Percentiles rank a stretch among this genome's conserved stretches.
Evolutionary conservation across 2,888 invertebrate species (phyloP).

Genomic region (Belgica antarctica): DNA sequence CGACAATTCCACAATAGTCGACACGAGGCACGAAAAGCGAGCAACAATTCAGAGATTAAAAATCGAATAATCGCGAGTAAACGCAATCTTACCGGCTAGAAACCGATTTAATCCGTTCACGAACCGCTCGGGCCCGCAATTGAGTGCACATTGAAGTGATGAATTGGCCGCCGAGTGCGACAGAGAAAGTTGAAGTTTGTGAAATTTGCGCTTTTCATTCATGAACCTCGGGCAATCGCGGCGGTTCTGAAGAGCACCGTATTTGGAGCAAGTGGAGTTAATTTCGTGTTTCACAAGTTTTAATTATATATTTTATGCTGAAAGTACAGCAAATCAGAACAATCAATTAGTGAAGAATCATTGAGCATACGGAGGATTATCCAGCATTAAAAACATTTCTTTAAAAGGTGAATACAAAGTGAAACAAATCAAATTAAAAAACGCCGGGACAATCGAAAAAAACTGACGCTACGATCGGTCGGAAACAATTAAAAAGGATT

Average conservation of each 20-base stretch:
- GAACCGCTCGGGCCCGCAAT: not conserved
- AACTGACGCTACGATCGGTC: too few relatives aligned
- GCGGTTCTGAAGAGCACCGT: not conserved
- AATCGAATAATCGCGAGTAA: constrained; percentile 29
- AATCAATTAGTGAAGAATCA: too few relatives aligned
- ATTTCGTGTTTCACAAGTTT: too few relatives aligned
- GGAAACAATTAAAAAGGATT: too few relatives aligned
- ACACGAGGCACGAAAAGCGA: not conserved
- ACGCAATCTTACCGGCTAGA: constrained; percentile 32
- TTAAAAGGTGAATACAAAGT: too few relatives aligned
- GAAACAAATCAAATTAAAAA: too few relatives aligned
- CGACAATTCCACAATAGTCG: too few relatives aligned
- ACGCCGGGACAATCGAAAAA: too few relatives aligned
- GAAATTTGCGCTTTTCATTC: constrained; percentile 43
- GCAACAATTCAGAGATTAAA: not conserved
- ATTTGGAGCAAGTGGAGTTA: not conserved
- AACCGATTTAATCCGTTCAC: not conserved
- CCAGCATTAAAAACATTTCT: too few relatives aligned
- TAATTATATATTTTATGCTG: too few relatives aligned
- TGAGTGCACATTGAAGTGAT: constrained; percentile 12
- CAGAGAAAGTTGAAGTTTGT: not conserved
- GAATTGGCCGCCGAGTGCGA: not conserved
- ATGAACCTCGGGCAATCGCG: not conserved
- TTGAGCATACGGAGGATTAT: too few relatives aligned
- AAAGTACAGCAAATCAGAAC: too few relatives aligned